Conservation (phyloP, 2,113 vertebrate species). For the Donacobius atricapilla region DNA sequence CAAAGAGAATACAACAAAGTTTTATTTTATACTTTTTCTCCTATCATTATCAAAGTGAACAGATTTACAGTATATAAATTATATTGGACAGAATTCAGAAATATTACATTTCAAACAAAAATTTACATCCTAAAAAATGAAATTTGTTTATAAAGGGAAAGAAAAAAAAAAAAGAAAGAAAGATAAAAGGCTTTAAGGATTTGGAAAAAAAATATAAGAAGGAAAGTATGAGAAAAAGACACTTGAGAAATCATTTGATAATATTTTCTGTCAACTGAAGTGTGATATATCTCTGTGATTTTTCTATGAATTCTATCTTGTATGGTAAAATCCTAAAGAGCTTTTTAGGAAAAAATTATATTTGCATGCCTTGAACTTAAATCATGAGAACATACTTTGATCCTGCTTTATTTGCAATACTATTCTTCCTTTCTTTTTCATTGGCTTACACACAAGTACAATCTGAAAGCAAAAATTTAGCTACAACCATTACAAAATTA, state of each 20-base stretch:
- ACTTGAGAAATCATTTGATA: background rate
- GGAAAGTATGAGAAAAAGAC: background rate
- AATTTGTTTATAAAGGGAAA: background rate
- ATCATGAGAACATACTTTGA: background rate
- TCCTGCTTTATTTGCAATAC: background rate
- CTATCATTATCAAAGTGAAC: constrained; percentile 21
- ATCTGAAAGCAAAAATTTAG: background rate
- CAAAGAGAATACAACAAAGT: constrained; percentile 27
- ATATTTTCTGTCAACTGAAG: background rate
- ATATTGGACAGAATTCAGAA: constrained; percentile 26
- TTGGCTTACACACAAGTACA: background rate
- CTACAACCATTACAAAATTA: background rate
- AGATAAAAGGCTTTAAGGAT: background rate
- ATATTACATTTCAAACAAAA: constrained; percentile 9
- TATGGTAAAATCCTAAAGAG: constrained; percentile 12
- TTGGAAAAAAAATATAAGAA: no score
- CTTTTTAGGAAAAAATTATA: background rate
- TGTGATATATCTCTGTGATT: background rate
- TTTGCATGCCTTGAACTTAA: background rate
- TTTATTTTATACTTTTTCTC: background rate
- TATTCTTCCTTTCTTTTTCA: background rate
- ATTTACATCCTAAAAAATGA: background rate
- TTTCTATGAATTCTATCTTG: background rate
- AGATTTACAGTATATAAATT: background rate
- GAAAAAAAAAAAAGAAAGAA: background rate